Evolutionary conservation across 2,888 invertebrate genomes (phyloP), one percentile per base, ranked within the genome.

Genomic region (Oscheius sp.): DNA sequence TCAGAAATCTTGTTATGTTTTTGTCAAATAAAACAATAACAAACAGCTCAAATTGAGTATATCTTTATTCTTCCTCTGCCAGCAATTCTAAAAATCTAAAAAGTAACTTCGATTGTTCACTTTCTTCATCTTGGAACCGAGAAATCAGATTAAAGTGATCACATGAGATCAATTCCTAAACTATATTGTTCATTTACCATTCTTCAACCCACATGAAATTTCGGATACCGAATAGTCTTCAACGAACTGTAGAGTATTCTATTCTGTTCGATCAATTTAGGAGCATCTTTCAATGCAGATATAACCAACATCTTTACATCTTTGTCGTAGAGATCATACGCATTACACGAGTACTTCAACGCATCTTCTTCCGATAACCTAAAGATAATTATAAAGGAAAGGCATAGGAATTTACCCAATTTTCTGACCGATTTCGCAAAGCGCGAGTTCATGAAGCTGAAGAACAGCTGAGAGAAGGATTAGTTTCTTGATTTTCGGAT

Each of bases 131-230:
- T 32, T 49, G 62, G 26, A 62, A 45, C 22, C 32, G 26, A 4
- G 64, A 28, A 8, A 64, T 54, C 51, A 64, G 14, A 20, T 51
- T 51, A 24, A 64, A 64, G 51, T 64, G 64, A 32, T 64, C 38
- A 30, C 51, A 51, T 3, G 28, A 8, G 26, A 44, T 12, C 28
- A 64, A 26, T 30, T 47, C 49, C 64, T 64, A 38, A 51, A 63
- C 14, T 17, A 49, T 30, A 6, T 2, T 12, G 0, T 17, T 47
- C 47, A 2, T 20, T 14, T 14, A 8, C 36, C 36, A 8, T 36
- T 14, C 14, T 14, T 8, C 41, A 2, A 8, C 20, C 36, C 24
- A 54, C 54, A 17, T 54, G 54, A 17, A 54, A 54, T 17, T 12
- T 32, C 8, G 54, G 54, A 17, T n/a, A n/a, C 17, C 36, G 32